A percentile compares a stretch with the other conserved stretches of the same genome.
These are phyloP conservation scores for Etheostoma spectabile DNA, from an alignment of 2,113 vertebrate species.

Conservation along the genomic window DNA sequence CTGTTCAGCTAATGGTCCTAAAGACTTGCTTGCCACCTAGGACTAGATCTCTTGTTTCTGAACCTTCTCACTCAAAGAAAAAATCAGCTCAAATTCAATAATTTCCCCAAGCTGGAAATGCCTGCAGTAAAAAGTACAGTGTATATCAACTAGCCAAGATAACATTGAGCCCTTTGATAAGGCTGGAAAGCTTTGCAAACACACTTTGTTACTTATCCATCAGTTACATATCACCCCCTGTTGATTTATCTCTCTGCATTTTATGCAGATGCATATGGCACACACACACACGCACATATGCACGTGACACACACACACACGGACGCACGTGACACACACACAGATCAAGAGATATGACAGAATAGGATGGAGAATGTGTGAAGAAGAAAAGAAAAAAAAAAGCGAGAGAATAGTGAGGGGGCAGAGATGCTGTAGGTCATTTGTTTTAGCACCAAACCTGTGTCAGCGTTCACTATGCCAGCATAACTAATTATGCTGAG, in stretches of 20 bases:
- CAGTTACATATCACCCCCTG: neutral
- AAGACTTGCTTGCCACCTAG: neutral
- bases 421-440: conserved; percentile 36
- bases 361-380: neutral
- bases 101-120: neutral
- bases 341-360: neutral
- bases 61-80: neutral
- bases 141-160: neutral
- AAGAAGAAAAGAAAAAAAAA: neutral
- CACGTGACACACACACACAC: no score
- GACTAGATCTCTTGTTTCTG: neutral
- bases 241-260: neutral
- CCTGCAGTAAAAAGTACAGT: neutral
- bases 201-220: conserved; percentile 4
- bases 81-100: neutral
- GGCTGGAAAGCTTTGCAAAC: neutral
- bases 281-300: conserved; percentile 3
- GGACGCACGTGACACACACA: no score
- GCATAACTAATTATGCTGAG: conserved; percentile 61
- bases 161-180: neutral
- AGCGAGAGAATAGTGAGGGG: neutral
- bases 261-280: neutral
- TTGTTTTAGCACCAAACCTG: conserved; percentile 65
- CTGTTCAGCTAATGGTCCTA: neutral
- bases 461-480: conserved; percentile 71